Evolutionary conservation across 2,888 invertebrate species (phyloP).

Genomic region (Eupithecia subfuscata): DNA sequence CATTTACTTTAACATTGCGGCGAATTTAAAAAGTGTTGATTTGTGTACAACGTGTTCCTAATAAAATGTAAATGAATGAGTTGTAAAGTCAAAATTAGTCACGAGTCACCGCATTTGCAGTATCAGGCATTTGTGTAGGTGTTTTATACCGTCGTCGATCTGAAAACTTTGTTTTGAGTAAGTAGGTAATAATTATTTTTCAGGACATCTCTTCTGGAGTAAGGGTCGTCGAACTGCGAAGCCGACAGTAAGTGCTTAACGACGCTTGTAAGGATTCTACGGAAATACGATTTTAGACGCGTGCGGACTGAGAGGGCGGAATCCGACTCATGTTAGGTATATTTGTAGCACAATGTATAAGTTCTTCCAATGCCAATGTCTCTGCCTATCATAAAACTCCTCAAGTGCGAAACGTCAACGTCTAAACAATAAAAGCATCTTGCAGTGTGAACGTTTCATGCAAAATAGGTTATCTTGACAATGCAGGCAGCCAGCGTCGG

Average conservation of each 20-base stretch:
- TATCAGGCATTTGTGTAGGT: slow-evolving; percentile 43
- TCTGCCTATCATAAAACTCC: slow-evolving; percentile 42
- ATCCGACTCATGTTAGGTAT: slow-evolving; percentile 53
- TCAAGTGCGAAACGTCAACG: slow-evolving; percentile 50
- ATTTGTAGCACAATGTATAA: slow-evolving; percentile 43
- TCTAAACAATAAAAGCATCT: slow-evolving; percentile 54
- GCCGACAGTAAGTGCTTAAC: slow-evolving; percentile 80
- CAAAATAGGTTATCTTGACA: slow-evolving; percentile 34
- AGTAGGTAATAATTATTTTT: slow-evolving; percentile 57
- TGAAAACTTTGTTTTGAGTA: slow-evolving; percentile 64
- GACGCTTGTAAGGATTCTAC: slow-evolving; percentile 83
- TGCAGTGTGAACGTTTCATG: slow-evolving; percentile 28
- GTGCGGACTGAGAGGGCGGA: slow-evolving; percentile 61
- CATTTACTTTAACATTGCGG: neutral
- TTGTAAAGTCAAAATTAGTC: slow-evolving; percentile 54
- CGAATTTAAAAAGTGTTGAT: neutral
- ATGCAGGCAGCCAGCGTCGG: slow-evolving; percentile 2
- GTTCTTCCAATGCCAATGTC: slow-evolving; percentile 59
- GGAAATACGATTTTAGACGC: slow-evolving; percentile 83
- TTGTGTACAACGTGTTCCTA: slow-evolving; percentile 13
- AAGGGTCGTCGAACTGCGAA: slow-evolving; percentile 80
- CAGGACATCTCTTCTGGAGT: slow-evolving; percentile 68
- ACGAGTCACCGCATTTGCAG: neutral
- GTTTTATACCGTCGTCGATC: slow-evolving; percentile 43
- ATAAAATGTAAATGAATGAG: slow-evolving; percentile 48